Evolutionary conservation across 2,797 vertebrate species (phyloP).

Genomic region (Paguma larvata): DNA sequence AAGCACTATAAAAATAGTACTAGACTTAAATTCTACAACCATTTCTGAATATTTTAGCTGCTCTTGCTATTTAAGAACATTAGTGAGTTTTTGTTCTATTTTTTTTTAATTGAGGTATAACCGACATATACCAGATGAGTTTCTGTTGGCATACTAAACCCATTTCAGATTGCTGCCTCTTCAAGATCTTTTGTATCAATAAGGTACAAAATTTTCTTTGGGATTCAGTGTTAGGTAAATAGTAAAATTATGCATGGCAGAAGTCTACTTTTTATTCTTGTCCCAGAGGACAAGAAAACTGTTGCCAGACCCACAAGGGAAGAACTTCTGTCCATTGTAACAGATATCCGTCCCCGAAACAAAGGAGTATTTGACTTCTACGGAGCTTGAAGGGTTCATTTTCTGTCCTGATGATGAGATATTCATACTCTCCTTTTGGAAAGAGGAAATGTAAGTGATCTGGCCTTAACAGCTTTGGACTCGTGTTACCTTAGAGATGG

Average conservation of each 20-base stretch:
- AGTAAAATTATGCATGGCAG: not conserved
- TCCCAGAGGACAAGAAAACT: not conserved
- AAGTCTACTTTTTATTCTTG: conserved; percentile 42
- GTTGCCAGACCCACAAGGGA: not conserved
- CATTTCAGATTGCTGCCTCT: conserved; percentile 44
- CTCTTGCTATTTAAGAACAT: not conserved
- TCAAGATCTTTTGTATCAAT: conserved; percentile 21
- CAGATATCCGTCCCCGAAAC: not conserved
- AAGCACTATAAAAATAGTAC: conserved; percentile 25
- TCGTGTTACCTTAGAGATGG: not conserved
- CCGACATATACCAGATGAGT: not conserved
- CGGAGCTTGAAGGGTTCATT: not conserved
- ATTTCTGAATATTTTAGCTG: conserved; percentile 7
- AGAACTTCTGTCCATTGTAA: not conserved
- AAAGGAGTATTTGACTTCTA: not conserved
- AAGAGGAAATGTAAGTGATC: not conserved
- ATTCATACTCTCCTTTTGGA: not conserved
- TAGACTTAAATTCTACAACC: not conserved
- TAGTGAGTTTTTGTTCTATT: not conserved
- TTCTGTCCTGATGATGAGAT: not conserved
- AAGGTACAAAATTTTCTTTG: conserved; percentile 26
- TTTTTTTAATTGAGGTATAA: not conserved
- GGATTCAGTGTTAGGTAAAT: conserved; percentile 54
- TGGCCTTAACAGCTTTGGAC: conserved; percentile 8
- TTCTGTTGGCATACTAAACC: not conserved